Evolutionary conservation across 2,113 vertebrate genomes (phyloP).

Genomic region (Lanius ludovicianus): DNA sequence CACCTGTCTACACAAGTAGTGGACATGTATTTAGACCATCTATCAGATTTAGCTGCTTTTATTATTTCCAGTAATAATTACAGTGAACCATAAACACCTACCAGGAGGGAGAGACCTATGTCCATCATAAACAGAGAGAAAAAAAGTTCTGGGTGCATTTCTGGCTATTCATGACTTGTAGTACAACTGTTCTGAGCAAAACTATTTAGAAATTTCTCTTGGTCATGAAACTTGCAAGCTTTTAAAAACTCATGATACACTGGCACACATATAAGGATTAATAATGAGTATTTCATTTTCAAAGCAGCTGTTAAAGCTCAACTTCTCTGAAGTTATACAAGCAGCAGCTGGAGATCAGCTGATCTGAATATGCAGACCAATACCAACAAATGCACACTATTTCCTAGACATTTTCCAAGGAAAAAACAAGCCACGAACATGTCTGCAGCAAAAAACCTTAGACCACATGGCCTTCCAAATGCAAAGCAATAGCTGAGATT

Average conservation of each 20-base stretch:
- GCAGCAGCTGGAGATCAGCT: background rate
- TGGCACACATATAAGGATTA: background rate
- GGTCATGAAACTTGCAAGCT: background rate
- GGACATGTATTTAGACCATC: background rate
- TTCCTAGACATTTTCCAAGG: background rate
- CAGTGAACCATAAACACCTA: background rate
- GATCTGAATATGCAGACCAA: background rate
- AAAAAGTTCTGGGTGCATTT: background rate
- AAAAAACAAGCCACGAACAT: background rate
- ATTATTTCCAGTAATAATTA: background rate
- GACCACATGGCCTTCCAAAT: background rate
- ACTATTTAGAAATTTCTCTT: background rate
- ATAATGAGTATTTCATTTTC: background rate
- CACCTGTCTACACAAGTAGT: fast-evolving
- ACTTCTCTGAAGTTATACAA: background rate
- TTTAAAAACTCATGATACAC: background rate
- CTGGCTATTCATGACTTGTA: background rate
- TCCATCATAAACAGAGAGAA: background rate
- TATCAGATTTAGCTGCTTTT: background rate
- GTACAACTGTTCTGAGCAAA: background rate
- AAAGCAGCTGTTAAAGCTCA: background rate
- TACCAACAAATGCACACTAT: background rate
- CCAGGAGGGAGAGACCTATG: background rate
- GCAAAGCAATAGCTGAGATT: fast-evolving
- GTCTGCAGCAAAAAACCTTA: background rate